Evolutionary conservation across 2,888 invertebrate species (phyloP).

Genomic region (Galeruca laticollis): DNA sequence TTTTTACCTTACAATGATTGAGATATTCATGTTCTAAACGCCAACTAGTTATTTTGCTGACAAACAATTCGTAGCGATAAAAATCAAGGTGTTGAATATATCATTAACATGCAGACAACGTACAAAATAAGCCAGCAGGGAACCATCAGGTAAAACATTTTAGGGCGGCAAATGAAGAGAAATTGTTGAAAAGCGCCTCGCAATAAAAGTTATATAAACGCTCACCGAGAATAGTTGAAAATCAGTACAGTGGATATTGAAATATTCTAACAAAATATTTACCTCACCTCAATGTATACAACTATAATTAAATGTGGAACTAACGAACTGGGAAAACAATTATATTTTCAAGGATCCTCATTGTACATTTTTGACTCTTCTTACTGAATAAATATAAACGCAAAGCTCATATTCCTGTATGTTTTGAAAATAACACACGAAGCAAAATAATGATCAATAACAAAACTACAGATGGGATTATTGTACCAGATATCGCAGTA

Average conservation of each 20-base stretch:
- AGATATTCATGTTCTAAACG: no score
- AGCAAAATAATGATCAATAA: conserved; percentile 19
- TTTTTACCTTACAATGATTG: no score
- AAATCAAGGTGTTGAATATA: conserved; percentile 10
- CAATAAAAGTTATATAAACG: conserved; percentile 41
- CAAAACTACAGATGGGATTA: conserved; percentile 29
- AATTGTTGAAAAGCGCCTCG: conserved; percentile 34
- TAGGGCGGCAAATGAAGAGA: conserved; percentile 39
- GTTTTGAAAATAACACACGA: background rate
- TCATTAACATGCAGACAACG: conserved; percentile 21
- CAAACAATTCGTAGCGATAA: conserved; percentile 1
- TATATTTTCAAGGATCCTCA: no score
- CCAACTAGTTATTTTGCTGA: background rate
- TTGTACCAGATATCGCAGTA: conserved; percentile 24
- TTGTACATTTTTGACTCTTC: no score
- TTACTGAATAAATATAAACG: background rate
- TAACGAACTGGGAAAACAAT: no score
- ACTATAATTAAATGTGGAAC: no score
- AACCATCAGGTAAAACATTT: conserved; percentile 17
- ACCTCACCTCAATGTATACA: no score
- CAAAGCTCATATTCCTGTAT: background rate
- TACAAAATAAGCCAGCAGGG: conserved; percentile 16
- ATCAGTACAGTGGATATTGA: background rate
- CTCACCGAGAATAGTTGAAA: conserved; percentile 1
- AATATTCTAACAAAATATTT: background rate